Evolutionary conservation across 2,797 vertebrate genomes (phyloP), one percentile per base, ranked within the genome.

Genomic region (Cetoscarus ocellatus): DNA sequence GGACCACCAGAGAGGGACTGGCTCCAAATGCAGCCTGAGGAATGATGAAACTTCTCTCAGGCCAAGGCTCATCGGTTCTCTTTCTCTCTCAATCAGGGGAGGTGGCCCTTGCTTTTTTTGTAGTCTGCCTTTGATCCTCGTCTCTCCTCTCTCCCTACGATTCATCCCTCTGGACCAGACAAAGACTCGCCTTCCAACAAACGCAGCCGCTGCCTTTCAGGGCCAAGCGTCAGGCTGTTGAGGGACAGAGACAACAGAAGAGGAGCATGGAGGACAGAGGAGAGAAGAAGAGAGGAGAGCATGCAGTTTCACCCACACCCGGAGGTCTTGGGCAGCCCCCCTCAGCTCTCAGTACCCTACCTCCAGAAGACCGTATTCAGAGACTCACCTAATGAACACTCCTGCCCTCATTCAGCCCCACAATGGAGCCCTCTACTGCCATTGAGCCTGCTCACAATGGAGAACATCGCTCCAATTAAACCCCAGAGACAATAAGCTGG

Each of bases 401-500:
- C 94, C 93, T 94, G 94, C 92, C 93, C 94, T 93, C 93, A 93
- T 94, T 95, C 93, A 95, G 69, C 66, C 75, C 79, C 79, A 95
- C 95, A 95, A 95, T 93, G 90, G 90, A 89, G 92, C 90, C 92
- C 93, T 95, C 92, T 91, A 95, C 89, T 57, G 82, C 93, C 87
- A 95, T 95, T 95, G 94, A 95, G 91, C 74, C 62, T 0, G 44
- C 70, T 61, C 86, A 95, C 93, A 95, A 95, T 94, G 82, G 88
- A 82, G 87, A 93, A 94, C 93, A 94, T 94, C 93, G 93, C 91
- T 93, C 94, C 94, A 95, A 95, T 95, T 95, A 95, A 95, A 94
- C 92, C 92, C 89, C 80, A 69, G 90, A 92, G 91, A 95, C 94
- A 95, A 95, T 95, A 82, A 86, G 70, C 80, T 42, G 86, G 91